These are phyloP conservation scores for Buceros bicornis DNA, from an alignment of 2,797 vertebrate species.

Conservation along the genomic window DNA sequence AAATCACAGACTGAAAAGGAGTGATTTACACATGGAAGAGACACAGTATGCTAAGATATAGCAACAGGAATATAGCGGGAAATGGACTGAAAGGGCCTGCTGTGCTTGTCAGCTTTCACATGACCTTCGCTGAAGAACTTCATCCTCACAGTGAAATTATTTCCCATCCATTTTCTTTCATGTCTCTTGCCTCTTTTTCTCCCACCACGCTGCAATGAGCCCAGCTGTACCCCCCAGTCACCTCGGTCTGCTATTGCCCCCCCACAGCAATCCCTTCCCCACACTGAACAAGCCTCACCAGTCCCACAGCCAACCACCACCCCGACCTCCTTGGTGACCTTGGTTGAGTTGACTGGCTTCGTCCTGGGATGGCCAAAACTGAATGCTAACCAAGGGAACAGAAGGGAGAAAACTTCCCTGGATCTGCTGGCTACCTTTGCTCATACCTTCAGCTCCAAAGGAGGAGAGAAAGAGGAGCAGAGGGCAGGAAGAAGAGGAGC, in stretches of 20 bases:
- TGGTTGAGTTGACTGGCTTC: background rate
- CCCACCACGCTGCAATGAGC: background rate
- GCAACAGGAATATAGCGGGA: background rate
- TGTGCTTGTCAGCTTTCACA: background rate
- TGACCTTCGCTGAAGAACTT: background rate
- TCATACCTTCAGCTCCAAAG: background rate
- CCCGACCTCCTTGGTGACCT: background rate
- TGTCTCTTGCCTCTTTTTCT: background rate
- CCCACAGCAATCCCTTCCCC: background rate
- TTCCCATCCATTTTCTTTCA: background rate
- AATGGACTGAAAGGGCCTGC: background rate
- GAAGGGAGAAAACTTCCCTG: background rate
- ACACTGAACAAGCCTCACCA: background rate
- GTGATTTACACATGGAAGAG: accelerated
- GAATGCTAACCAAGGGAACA: background rate
- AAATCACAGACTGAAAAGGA: background rate
- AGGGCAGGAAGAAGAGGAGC: background rate
- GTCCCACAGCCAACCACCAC: background rate
- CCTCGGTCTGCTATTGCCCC: background rate
- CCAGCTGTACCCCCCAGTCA: background rate
- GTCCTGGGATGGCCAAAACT: background rate
- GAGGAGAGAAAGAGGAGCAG: background rate
- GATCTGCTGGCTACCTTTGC: background rate
- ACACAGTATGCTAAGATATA: background rate
- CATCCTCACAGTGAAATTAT: background rate